These are phyloP conservation scores for Hydriomena furcata DNA, from an alignment of 2,888 invertebrate species.

Conservation along the genomic window DNA sequence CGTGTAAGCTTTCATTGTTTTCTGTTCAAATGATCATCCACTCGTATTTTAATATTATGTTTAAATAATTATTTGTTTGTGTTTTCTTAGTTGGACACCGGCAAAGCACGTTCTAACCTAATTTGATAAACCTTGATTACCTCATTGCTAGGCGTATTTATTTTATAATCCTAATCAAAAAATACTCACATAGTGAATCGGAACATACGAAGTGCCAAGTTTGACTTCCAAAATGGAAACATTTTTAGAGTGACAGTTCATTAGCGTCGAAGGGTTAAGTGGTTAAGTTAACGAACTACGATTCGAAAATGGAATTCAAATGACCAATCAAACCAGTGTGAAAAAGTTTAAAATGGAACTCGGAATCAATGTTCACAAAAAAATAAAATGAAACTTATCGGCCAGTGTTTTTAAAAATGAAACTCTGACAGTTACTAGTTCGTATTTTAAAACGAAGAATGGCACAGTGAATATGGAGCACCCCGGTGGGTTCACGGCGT, in stretches of 20 bases:
- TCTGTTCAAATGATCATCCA: slow-evolving; percentile 12
- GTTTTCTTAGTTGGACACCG: slow-evolving; percentile 10
- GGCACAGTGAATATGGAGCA: slow-evolving; percentile 86
- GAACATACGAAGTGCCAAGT: not conserved
- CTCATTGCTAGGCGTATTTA: not conserved
- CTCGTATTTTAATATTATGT: slow-evolving; percentile 2
- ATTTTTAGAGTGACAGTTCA: not conserved
- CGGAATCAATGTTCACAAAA: not conserved
- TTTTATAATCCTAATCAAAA: not conserved
- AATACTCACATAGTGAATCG: not conserved
- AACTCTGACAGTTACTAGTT: slow-evolving; percentile 13
- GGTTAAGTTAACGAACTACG: not conserved
- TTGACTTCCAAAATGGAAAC: not conserved
- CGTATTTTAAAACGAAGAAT: slow-evolving; percentile 34
- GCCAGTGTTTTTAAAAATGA: slow-evolving; percentile 29
- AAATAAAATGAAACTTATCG: not conserved
- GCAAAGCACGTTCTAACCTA: slow-evolving; percentile 1
- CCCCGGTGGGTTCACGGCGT: slow-evolving; percentile 89
- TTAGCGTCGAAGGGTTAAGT: slow-evolving; percentile 2
- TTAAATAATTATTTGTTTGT: slow-evolving; percentile 1
- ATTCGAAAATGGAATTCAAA: slow-evolving; percentile 5
- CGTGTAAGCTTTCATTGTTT: slow-evolving; percentile 29
- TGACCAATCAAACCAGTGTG: not conserved
- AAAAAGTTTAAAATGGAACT: slow-evolving; percentile 4
- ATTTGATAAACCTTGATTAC: slow-evolving; percentile 1